These are phyloP conservation scores for Vulpes vulpes DNA, from an alignment of 2,113 vertebrate genomes.

Conservation along the genomic window DNA sequence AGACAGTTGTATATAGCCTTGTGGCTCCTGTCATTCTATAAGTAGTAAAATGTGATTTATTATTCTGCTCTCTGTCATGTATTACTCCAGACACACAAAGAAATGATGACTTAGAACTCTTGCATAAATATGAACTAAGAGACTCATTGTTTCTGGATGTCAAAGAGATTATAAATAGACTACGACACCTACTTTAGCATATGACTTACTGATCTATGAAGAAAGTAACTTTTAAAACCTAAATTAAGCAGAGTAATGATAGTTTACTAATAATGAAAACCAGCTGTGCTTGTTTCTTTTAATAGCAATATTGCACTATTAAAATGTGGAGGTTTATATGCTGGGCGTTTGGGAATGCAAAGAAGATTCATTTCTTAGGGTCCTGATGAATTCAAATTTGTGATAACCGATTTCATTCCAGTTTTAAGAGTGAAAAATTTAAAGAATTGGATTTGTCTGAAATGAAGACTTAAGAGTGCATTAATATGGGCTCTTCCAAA, in stretches of 20 bases:
- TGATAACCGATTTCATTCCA: background rate
- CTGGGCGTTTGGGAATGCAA: background rate
- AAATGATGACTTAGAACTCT: constrained; percentile 74
- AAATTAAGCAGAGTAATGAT: constrained; percentile 61
- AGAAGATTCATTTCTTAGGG: background rate
- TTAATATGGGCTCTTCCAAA: background rate
- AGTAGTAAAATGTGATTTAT: constrained; percentile 79
- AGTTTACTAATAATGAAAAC: constrained; percentile 49
- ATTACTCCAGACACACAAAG: constrained; percentile 70
- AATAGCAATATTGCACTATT: background rate
- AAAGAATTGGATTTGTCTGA: constrained; percentile 6
- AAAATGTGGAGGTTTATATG: background rate
- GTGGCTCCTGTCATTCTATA: constrained; percentile 53
- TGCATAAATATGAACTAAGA: constrained; percentile 65
- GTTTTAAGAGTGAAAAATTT: constrained; percentile 14
- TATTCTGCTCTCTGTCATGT: constrained; percentile 67
- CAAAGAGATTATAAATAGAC: constrained; percentile 61
- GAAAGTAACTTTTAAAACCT: constrained; percentile 65
- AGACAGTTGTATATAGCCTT: constrained; percentile 69
- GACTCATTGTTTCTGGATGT: constrained; percentile 52
- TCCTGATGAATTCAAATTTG: background rate
- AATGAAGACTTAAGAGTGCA: background rate
- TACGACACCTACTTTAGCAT: constrained; percentile 63
- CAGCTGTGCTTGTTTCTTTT: constrained; percentile 34
- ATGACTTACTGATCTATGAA: constrained; percentile 70